phyloP scores from a whole-genome alignment of 2,888 invertebrate species.

The Spisula subtruncata region DNA sequence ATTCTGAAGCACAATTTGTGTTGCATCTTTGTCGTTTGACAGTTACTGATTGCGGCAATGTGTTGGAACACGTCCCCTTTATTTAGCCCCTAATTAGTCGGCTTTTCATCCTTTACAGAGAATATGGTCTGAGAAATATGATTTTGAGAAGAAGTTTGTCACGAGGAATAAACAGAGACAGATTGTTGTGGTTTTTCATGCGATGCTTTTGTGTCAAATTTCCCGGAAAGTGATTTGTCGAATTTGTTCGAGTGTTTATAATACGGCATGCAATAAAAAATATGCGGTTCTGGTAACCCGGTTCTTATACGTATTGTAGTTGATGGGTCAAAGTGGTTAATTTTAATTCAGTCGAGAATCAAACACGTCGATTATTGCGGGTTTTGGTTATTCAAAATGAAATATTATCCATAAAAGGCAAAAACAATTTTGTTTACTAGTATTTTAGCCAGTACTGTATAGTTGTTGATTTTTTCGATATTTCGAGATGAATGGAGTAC shows the following conservation, averaged over 20 bases:
- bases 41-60: conserved; percentile 64
- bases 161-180: conserved; percentile 61
- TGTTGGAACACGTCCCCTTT: conserved; percentile 62
- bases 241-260: neutral
- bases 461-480: no score
- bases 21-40: conserved; percentile 47
- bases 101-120: conserved; percentile 54
- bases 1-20: conserved; percentile 43
- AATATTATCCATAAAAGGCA: no score
- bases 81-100: conserved; percentile 62
- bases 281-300: no score
- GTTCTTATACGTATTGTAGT: no score
- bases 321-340: no score
- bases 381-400: no score
- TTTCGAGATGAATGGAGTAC: no score
- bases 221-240: neutral
- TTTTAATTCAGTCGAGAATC: no score
- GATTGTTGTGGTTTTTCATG: conserved; percentile 53
- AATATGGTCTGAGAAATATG: conserved; percentile 61
- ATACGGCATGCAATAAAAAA: no score
- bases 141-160: conserved; percentile 46
- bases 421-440: no score
- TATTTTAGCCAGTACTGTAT: no score
- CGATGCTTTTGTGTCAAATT: conserved; percentile 15
- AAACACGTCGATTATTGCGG: no score